Evolutionary conservation across 2,888 invertebrate genomes (phyloP).

Genomic region (Empis livida): DNA sequence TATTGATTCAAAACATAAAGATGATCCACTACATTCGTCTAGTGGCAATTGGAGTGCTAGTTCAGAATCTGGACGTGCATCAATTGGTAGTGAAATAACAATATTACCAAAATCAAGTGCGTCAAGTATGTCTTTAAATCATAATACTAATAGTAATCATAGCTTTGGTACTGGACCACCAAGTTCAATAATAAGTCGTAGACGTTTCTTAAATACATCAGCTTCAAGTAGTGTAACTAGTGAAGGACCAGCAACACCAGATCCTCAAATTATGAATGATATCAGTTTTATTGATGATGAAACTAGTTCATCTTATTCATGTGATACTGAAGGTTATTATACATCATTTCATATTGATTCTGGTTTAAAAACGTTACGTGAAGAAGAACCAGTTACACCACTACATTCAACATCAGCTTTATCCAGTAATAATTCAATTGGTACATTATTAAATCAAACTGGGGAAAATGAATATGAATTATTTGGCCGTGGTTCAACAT

Average conservation of each 20-base stretch:
- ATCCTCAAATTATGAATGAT: slow-evolving; percentile 60
- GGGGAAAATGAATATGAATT: slow-evolving; percentile 83
- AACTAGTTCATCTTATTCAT: slow-evolving; percentile 83
- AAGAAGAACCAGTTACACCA: slow-evolving; percentile 61
- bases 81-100: slow-evolving; percentile 71
- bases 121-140: slow-evolving; percentile 57
- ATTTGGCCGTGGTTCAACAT: slow-evolving; percentile 83
- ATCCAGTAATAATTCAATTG: slow-evolving; percentile 47
- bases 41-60: slow-evolving; percentile 94
- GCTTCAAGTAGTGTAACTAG: slow-evolving; percentile 74
- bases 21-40: slow-evolving; percentile 77
- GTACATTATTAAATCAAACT: slow-evolving; percentile 56
- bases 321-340: slow-evolving; percentile 95
- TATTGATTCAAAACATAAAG: slow-evolving; percentile 43
- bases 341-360: slow-evolving; percentile 96
- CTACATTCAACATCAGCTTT: slow-evolving; percentile 57
- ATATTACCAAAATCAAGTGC: slow-evolving; percentile 56
- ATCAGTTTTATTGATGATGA: slow-evolving; percentile 59
- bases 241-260: slow-evolving; percentile 72
- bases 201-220: slow-evolving; percentile 57
- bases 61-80: slow-evolving; percentile 75
- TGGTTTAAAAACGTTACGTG: slow-evolving; percentile 73
- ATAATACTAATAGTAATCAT: slow-evolving; percentile 21
- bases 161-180: slow-evolving; percentile 41
- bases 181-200: slow-evolving; percentile 53